A percentile compares a stretch with the other conserved stretches of the same genome.
Conservation (phyloP, 2,888 invertebrate species). For the Actias luna region DNA sequence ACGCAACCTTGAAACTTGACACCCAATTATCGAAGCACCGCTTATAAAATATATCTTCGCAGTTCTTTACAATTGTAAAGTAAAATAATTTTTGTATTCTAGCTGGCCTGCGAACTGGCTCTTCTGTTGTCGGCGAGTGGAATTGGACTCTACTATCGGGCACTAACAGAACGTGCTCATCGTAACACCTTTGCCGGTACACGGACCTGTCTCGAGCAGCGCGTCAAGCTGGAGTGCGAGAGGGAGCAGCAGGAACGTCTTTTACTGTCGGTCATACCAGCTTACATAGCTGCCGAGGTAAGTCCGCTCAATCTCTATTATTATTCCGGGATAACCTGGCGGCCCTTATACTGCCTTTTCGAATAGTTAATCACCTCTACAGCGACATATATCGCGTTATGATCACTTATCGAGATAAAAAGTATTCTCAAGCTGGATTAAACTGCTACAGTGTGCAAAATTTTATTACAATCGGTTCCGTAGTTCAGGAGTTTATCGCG, state of each 20-base stretch:
- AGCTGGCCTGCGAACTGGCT: constrained; percentile 90
- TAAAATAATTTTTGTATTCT: constrained; percentile 28
- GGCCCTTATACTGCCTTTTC: too few relatives aligned
- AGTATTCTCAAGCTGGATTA: too few relatives aligned
- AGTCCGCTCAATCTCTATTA: too few relatives aligned
- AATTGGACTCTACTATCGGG: constrained; percentile 93
- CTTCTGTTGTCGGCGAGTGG: constrained; percentile 90
- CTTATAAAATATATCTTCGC: not conserved
- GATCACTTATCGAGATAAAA: too few relatives aligned
- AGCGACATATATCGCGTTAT: too few relatives aligned
- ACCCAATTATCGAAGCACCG: too few relatives aligned
- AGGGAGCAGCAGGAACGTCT: constrained; percentile 96
- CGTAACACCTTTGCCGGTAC: constrained; percentile 94
- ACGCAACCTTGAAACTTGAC: too few relatives aligned
- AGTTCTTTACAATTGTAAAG: not conserved
- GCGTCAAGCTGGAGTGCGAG: constrained; percentile 95
- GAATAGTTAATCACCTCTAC: too few relatives aligned
- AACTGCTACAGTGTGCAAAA: too few relatives aligned
- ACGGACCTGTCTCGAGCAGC: constrained; percentile 93
- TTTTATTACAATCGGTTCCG: too few relatives aligned
- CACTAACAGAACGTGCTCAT: constrained; percentile 93
- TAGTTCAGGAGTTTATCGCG: too few relatives aligned
- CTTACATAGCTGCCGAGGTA: constrained; percentile 97
- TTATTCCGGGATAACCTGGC: too few relatives aligned
- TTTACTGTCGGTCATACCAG: constrained; percentile 95